phyloP scores from a whole-genome alignment of 2,888 invertebrate genomes.

The Aphodius granarius region DNA sequence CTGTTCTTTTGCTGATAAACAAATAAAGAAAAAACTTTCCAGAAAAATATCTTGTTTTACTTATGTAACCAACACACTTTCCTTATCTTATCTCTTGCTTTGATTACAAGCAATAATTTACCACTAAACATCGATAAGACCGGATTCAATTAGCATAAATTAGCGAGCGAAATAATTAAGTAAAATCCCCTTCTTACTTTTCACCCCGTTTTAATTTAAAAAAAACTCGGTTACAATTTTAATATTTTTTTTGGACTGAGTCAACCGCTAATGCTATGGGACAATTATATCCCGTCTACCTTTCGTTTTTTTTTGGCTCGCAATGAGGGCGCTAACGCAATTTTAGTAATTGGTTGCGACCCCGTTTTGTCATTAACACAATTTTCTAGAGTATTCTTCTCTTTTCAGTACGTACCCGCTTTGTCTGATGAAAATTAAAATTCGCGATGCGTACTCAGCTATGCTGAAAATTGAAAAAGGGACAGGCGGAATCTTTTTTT shows the following conservation, averaged over 20 bases:
- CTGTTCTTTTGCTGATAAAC: too few relatives aligned
- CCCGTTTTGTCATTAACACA: neutral
- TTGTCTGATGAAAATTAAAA: slow-evolving; percentile 6
- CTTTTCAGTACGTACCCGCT: neutral
- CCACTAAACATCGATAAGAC: slow-evolving; percentile 27
- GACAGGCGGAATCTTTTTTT: neutral
- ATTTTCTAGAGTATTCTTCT: neutral
- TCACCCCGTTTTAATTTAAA: neutral
- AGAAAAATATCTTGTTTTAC: too few relatives aligned
- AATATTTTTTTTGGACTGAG: neutral
- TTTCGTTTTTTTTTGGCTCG: neutral
- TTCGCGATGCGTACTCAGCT: neutral
- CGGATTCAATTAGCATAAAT: slow-evolving; percentile 51
- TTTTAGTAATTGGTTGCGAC: slow-evolving; percentile 5
- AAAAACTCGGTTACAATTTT: neutral
- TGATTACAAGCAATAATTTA: neutral
- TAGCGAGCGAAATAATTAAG: slow-evolving; percentile 23
- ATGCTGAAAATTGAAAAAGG: neutral
- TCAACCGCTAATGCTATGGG: neutral
- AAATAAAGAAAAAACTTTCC: too few relatives aligned
- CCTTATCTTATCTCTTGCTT: neutral
- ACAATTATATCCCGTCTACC: neutral
- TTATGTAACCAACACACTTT: too few relatives aligned
- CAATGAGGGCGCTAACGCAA: neutral
- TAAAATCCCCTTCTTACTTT: neutral